These are phyloP conservation scores for Mionectes olivaceus DNA, from an alignment of 2,797 vertebrate genomes.

Conservation along the genomic window DNA sequence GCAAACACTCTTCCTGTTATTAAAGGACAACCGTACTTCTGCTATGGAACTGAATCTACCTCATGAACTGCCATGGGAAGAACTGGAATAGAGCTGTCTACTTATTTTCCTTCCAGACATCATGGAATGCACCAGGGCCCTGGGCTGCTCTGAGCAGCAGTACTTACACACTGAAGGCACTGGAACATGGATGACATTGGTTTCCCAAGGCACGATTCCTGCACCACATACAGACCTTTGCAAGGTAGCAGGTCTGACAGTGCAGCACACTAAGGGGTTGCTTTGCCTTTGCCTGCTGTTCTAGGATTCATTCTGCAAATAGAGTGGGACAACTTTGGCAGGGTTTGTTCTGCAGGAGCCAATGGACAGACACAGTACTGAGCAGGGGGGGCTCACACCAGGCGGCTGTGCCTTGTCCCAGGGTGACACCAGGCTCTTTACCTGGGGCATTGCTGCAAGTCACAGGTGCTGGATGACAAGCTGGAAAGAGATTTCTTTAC, in stretches of 20 bases:
- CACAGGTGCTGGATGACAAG: neutral
- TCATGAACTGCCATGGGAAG: neutral
- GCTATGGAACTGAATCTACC: neutral
- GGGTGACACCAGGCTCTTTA: neutral
- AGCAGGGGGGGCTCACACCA: neutral
- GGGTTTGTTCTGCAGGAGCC: neutral
- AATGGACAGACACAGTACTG: neutral
- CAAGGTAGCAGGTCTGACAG: neutral
- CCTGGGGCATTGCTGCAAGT: neutral
- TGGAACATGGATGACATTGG: neutral
- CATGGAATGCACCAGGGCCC: neutral
- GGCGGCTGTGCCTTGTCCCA: neutral
- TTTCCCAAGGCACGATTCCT: neutral
- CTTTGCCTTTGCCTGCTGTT: neutral
- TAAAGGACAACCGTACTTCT: neutral
- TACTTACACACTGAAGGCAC: neutral
- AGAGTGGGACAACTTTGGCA: neutral
- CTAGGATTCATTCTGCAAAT: neutral
- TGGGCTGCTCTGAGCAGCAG: neutral
- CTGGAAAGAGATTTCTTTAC: neutral
- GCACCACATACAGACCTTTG: neutral
- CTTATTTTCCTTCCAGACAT: neutral
- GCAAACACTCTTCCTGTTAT: neutral
- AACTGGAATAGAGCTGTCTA: neutral
- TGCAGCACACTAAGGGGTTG: neutral